A percentile compares a stretch with the other conserved stretches of the same genome.
Evolutionary conservation across 2,113 vertebrate genomes (phyloP).

Genomic region (Crotalus tigris): DNA sequence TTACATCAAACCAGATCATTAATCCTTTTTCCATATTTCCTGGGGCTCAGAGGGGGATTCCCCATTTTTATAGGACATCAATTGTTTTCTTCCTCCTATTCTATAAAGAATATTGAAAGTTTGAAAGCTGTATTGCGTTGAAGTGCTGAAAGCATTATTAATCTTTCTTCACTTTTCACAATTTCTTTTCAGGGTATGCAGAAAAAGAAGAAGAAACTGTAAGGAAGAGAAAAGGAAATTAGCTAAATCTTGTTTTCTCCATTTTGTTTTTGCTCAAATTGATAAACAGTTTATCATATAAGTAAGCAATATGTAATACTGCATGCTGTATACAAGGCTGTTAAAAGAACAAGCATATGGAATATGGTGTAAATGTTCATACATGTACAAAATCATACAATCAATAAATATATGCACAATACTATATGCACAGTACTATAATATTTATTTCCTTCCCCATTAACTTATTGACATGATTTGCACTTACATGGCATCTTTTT

Average conservation of each 20-base stretch:
- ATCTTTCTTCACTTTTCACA: neutral
- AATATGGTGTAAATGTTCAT: neutral
- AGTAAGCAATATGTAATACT: neutral
- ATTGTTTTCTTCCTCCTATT: neutral
- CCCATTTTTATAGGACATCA: neutral
- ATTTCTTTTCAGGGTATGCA: neutral
- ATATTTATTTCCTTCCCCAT: neutral
- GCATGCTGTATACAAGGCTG: neutral
- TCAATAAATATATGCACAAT: neutral
- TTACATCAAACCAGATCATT: neutral
- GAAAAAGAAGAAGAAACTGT: neutral
- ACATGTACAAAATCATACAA: neutral
- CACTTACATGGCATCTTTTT: neutral
- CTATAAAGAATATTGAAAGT: neutral
- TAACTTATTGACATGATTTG: neutral
- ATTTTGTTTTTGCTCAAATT: neutral
- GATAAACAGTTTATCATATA: neutral
- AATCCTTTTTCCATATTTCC: neutral
- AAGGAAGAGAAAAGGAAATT: neutral
- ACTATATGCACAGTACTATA: neutral
- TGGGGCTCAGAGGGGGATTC: neutral
- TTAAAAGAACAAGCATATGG: neutral
- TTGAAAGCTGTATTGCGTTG: neutral
- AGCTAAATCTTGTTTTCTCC: neutral
- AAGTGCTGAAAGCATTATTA: neutral